Conservation (phyloP, 2,888 invertebrate genomes). For the Pandemis corylana region DNA sequence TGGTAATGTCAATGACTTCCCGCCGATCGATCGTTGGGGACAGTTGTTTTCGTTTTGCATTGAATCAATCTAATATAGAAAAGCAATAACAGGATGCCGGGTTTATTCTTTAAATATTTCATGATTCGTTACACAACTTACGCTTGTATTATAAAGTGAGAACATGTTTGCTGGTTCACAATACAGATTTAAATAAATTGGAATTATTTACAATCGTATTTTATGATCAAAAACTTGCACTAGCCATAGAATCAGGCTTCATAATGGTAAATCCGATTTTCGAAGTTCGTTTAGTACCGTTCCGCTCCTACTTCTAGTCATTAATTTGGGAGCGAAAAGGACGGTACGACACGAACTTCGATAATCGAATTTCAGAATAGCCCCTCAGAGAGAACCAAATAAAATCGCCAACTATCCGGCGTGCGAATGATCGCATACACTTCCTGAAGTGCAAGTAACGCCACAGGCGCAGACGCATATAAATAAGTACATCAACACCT, state of each 20-base stretch:
- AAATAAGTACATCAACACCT: constrained; percentile 19
- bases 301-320: no score
- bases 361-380: no score
- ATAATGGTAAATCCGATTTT: no score
- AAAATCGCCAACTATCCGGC: no score
- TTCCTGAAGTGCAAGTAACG: constrained; percentile 16
- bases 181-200: not conserved
- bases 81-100: not conserved
- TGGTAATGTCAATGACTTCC: not conserved
- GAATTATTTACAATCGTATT: not conserved
- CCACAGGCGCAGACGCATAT: constrained; percentile 7
- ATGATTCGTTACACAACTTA: constrained; percentile 1
- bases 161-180: not conserved
- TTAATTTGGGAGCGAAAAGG: no score
- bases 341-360: no score
- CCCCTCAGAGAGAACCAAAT: no score
- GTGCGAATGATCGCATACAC: no score
- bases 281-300: no score
- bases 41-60: not conserved
- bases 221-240: no score
- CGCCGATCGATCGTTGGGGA: not conserved
- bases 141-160: not conserved
- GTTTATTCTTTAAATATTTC: not conserved
- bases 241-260: no score
- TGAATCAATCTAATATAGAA: constrained; percentile 1